These are phyloP conservation scores for Chloroclystis v-ata DNA, from an alignment of 2,888 invertebrate genomes.

Conservation along the genomic window DNA sequence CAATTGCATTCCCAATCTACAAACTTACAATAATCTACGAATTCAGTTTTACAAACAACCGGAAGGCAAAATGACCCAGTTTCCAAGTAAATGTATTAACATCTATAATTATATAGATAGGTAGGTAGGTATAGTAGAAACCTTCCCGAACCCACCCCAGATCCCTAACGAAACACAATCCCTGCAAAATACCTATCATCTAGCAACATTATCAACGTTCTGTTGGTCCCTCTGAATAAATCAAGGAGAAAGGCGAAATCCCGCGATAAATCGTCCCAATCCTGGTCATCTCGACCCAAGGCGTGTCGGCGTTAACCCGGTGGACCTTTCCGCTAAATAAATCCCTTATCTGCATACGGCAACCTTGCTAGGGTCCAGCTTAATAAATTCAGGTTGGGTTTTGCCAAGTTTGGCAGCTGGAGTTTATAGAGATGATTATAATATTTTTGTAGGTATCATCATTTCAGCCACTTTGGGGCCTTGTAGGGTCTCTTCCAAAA, in stretches of 20 bases:
- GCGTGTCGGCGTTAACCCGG: constrained; percentile 72
- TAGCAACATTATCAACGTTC: constrained; percentile 50
- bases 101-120: too few species aligned
- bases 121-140: not conserved
- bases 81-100: too few species aligned
- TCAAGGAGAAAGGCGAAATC: constrained; percentile 69
- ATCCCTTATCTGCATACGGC: constrained; percentile 79
- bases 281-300: constrained; percentile 75
- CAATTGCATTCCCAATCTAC: too few species aligned
- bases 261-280: constrained; percentile 74
- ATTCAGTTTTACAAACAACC: too few species aligned
- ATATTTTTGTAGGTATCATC: not conserved
- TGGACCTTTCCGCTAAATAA: constrained; percentile 79
- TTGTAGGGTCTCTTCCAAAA: too few species aligned
- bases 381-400: constrained; percentile 78
- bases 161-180: constrained; percentile 4
- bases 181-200: constrained; percentile 15
- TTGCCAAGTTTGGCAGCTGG: constrained; percentile 60
- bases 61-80: too few species aligned
- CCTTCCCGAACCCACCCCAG: not conserved
- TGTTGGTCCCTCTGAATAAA: constrained; percentile 69
- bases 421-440: constrained; percentile 42
- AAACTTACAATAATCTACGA: too few species aligned
- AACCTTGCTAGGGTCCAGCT: constrained; percentile 78
- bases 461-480: not conserved